These are phyloP conservation scores for Turdus rufiventris DNA, from an alignment of 2,113 vertebrate species.

Conservation along the genomic window DNA sequence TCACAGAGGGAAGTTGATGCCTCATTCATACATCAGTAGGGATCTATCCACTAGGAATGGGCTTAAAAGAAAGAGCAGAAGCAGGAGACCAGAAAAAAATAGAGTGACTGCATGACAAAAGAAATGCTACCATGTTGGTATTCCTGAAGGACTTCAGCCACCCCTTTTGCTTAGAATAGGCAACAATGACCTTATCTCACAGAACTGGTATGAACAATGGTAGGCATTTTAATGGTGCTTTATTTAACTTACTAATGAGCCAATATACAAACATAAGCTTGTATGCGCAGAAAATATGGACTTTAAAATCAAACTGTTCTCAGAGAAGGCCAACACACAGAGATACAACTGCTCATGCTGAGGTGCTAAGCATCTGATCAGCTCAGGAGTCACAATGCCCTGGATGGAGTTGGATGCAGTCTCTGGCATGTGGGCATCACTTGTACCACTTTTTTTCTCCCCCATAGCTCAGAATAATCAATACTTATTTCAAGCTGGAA, in stretches of 20 bases:
- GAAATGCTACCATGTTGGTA: neutral
- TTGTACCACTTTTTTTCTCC: neutral
- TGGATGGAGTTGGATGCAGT: neutral
- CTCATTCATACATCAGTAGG: neutral
- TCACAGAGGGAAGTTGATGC: neutral
- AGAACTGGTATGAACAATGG: neutral
- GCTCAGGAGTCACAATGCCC: neutral
- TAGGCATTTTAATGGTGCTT: neutral
- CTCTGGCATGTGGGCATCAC: rapidly evolving
- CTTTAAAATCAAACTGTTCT: neutral
- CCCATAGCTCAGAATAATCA: neutral
- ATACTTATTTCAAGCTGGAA: neutral
- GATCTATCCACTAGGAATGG: neutral
- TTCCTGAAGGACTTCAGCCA: neutral
- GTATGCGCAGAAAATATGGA: neutral
- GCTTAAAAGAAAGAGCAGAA: neutral
- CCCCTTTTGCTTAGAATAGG: neutral
- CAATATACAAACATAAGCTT: neutral
- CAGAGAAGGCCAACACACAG: neutral
- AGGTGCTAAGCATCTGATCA: neutral
- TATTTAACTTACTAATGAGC: neutral
- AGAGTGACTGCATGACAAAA: neutral
- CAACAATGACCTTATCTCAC: neutral
- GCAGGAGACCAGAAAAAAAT: neutral
- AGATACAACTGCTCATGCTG: neutral